Base-by-base conservation (phyloP, 2,888 invertebrate species). In the Dascillus cervinus region DNA sequence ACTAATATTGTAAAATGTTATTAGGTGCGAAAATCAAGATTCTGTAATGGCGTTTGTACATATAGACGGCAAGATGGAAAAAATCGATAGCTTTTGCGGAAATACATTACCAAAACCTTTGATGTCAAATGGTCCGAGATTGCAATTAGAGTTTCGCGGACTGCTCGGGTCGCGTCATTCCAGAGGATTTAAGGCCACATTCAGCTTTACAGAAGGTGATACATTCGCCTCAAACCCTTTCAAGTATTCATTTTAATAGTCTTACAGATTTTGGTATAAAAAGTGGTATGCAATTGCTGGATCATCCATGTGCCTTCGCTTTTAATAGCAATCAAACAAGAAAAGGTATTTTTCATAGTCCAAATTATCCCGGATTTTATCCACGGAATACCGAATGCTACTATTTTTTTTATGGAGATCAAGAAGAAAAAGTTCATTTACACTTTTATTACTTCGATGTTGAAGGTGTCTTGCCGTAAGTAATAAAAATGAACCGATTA, bases 391-490 rank as follows among this genome's bases (percentile, higher is more conserved):
- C 90, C 1, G 85, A 88, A 58, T 92, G 92, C 60, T 84, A 90
- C 64, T 92, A 89, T 65, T 88, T 86, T 65, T 92, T 92, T 62
- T 78, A 88, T 56, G 92, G 89, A 3, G 75, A 75, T 33, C 70
- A 71, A 44, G 78, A 78, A 39, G 87, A 90, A 56, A 78, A 81
- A 54, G 80, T 90, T 37, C 82, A 82, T 52, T 72, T 92, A 41
- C 82, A 85, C 57, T 94, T 94, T 61, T 82, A 82, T 27, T 87
- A 84, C 65, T 94, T 94, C 58, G 91, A 94, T 60, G 86, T 96
- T 22, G 95, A 96, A 65, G 96, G 95, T 43, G 85, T 94, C 36
- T 70, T 81, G 51, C 92, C 91, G 94, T 95, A 74, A 81, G 85
- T 77, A 54, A 8, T 17, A 17, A 17, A 17, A 17, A 17, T 17